These are phyloP conservation scores for Myotis brandtii DNA, from an alignment of 2,113 vertebrate genomes.

Conservation along the genomic window DNA sequence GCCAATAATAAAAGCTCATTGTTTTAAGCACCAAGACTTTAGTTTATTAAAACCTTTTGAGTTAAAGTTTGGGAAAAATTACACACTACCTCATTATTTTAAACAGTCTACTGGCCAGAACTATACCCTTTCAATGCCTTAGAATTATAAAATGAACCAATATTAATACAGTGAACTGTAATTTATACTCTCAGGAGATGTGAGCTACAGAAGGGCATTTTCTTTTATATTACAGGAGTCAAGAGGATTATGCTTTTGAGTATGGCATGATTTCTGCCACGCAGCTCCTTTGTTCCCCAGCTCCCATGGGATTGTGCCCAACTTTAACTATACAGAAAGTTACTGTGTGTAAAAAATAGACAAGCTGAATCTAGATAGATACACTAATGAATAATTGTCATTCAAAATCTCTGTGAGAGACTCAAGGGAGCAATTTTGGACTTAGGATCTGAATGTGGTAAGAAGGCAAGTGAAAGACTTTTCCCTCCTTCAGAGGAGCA, in stretches of 20 bases:
- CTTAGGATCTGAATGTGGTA: neutral
- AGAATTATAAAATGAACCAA: neutral
- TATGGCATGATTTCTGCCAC: neutral
- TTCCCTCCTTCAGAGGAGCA: neutral
- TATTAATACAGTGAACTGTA: neutral
- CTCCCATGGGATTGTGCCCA: neutral
- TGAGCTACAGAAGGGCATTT: neutral
- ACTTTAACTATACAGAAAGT: neutral
- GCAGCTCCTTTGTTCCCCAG: neutral
- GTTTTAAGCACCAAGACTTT: slow-evolving; percentile 27
- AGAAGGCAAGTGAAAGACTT: neutral
- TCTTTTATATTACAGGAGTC: slow-evolving; percentile 3
- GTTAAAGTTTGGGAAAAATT: slow-evolving; percentile 44
- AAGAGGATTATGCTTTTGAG: neutral
- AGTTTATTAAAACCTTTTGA: slow-evolving; percentile 21
- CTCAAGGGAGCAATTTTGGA: neutral
- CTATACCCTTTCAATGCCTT: neutral
- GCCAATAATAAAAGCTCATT: slow-evolving; percentile 31
- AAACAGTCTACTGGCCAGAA: slow-evolving; percentile 11
- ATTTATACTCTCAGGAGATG: neutral
- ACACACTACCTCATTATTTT: neutral
- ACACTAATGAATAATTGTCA: neutral
- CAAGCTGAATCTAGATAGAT: neutral
- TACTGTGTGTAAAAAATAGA: neutral
- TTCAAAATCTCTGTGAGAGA: neutral